Percentiles rank a stretch among this genome's conserved stretches.
Evolutionary conservation across 2,113 vertebrate species (phyloP).

Genomic region (Falco punctatus): DNA sequence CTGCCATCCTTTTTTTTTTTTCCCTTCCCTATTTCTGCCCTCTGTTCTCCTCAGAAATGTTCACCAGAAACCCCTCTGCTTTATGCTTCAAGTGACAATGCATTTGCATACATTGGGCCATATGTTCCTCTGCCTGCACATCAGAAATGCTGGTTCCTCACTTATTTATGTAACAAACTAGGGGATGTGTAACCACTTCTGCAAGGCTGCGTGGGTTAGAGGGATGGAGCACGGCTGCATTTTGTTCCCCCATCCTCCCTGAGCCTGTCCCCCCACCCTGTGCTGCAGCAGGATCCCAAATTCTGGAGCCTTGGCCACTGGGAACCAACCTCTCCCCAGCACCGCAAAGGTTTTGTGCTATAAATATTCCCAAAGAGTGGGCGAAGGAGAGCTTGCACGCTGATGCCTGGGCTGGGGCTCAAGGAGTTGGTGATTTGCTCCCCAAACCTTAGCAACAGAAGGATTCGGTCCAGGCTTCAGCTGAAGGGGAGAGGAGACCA

Average conservation of each 20-base stretch:
- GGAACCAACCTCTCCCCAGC: not conserved
- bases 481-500: not conserved
- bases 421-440: not conserved
- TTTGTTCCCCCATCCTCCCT: not conserved
- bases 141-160: not conserved
- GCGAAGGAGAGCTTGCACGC: not conserved
- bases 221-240: not conserved
- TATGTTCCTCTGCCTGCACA: not conserved
- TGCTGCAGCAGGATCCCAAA: not conserved
- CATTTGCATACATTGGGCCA: not conserved
- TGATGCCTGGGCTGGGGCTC: not conserved
- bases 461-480: not conserved
- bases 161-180: rapidly evolving
- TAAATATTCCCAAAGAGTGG: not conserved
- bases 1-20: not conserved
- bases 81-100: not conserved
- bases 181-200: not conserved
- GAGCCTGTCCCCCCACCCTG: too few species aligned
- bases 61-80: not conserved
- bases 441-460: not conserved
- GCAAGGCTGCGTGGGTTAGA: not conserved
- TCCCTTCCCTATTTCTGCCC: not conserved
- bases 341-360: not conserved
- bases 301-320: not conserved
- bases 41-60: not conserved